phyloP scores from a whole-genome alignment of 2,797 vertebrate species.

The Menidia menidia region DNA sequence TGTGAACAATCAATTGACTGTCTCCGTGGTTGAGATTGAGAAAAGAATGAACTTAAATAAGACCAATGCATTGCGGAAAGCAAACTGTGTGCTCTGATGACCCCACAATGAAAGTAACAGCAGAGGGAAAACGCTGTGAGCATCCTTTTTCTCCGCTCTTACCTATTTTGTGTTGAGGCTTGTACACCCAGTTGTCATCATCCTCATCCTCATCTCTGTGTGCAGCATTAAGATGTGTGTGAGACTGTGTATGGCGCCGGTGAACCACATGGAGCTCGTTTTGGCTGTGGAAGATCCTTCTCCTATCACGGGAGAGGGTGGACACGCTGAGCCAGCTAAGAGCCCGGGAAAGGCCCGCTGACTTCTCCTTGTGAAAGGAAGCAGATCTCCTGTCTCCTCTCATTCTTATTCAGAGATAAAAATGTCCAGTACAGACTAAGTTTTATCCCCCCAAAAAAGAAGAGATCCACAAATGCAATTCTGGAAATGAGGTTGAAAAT shows the following conservation, averaged over 20 bases:
- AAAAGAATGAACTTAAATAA: constrained; percentile 48
- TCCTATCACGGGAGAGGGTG: constrained; percentile 90
- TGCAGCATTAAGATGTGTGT: constrained; percentile 51
- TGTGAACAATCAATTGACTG: constrained; percentile 64
- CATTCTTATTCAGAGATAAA: constrained; percentile 78
- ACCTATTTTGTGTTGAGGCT: constrained; percentile 91
- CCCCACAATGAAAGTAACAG: too few relatives aligned
- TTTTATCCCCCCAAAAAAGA: background rate
- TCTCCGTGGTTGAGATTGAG: constrained; percentile 56
- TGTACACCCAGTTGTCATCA: constrained; percentile 89
- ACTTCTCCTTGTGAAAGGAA: constrained; percentile 86
- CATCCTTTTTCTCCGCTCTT: constrained; percentile 61
- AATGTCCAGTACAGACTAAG: background rate
- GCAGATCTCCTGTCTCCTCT: constrained; percentile 88
- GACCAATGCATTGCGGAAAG: background rate
- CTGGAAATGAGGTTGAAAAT: constrained; percentile 36
- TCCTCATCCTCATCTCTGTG: constrained; percentile 74
- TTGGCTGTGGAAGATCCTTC: constrained; percentile 93
- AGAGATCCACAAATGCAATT: constrained; percentile 32
- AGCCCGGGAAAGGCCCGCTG: constrained; percentile 86
- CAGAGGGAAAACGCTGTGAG: too few relatives aligned
- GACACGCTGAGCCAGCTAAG: constrained; percentile 95
- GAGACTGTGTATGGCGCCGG: constrained; percentile 64
- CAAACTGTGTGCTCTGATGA: background rate
- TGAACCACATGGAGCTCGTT: constrained; percentile 85